These are phyloP conservation scores for Clarias fuscus DNA, from an alignment of 2,797 vertebrate species.

Conservation along the genomic window DNA sequence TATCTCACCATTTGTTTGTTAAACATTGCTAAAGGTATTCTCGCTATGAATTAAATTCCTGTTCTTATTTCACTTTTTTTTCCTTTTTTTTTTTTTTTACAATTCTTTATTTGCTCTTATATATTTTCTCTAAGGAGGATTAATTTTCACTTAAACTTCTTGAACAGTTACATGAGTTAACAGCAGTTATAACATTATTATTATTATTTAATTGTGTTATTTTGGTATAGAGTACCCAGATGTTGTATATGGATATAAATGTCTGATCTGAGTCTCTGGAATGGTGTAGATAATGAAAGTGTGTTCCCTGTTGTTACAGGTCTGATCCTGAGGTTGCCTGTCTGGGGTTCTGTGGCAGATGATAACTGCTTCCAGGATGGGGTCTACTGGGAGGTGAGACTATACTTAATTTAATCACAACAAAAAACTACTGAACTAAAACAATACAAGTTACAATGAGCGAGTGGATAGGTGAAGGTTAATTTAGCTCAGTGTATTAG, in stretches of 20 bases:
- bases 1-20: too few relatives aligned
- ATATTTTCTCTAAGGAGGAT: neutral
- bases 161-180: neutral
- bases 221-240: neutral
- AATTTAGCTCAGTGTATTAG: neutral
- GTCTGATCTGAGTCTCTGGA: neutral
- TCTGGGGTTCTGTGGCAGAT: conserved; percentile 89
- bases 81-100: too few relatives aligned
- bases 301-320: conserved; percentile 71
- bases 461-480: conserved; percentile 11
- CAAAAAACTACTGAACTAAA: neutral
- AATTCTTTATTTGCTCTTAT: too few relatives aligned
- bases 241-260: neutral
- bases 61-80: too few relatives aligned
- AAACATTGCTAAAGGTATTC: neutral
- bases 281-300: conserved; percentile 4
- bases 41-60: neutral
- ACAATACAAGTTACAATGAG: neutral
- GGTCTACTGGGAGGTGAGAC: conserved; percentile 91
- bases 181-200: neutral
- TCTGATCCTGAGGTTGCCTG: conserved; percentile 84
- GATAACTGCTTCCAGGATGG: conserved; percentile 92
- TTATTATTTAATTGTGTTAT: too few relatives aligned
- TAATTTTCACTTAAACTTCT: neutral
- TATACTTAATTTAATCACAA: neutral